These are phyloP conservation scores for Caenorhabditis uteleia DNA, from an alignment of 2,888 invertebrate species.

Conservation along the genomic window DNA sequence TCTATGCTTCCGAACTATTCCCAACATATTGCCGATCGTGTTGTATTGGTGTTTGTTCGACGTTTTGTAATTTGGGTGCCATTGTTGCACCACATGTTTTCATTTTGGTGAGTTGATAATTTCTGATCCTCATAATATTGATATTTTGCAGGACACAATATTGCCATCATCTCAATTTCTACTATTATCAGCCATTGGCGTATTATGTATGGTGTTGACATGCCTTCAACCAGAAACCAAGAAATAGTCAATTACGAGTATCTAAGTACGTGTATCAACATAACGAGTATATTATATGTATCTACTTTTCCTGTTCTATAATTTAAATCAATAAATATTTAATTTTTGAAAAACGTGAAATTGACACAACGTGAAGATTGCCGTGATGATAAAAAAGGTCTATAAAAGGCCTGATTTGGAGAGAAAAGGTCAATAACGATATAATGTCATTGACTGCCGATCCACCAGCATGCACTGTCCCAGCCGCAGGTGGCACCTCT, in stretches of 20 bases:
- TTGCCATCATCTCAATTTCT: conserved; percentile 12
- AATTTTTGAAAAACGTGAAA: too few species aligned
- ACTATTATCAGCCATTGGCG: conserved; percentile 7
- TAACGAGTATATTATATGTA: too few species aligned
- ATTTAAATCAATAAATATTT: too few species aligned
- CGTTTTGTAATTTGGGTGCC: conserved; percentile 38
- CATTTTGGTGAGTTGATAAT: conserved; percentile 4
- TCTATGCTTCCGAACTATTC: conserved; percentile 35
- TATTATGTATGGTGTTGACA: conserved; percentile 8
- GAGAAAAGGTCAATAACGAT: too few species aligned
- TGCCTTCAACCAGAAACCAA: conserved; percentile 26
- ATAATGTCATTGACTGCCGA: conserved; percentile 48
- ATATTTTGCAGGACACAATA: conserved; percentile 1
- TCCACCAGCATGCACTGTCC: conserved; percentile 44
- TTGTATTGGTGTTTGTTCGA: conserved; percentile 41
- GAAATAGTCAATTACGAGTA: too few species aligned
- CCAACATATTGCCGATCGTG: conserved; percentile 32
- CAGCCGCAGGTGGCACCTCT: conserved; percentile 42
- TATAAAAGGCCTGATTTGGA: too few species aligned
- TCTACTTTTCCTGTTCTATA: too few species aligned
- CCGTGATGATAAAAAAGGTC: too few species aligned
- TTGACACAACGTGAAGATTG: too few species aligned
- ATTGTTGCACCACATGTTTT: conserved; percentile 33
- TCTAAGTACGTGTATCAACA: too few species aligned
- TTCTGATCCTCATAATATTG: neutral